A percentile compares a stretch with the other conserved stretches of the same genome.
Conservation (phyloP, 2,888 invertebrate species). For the Alloplasta piceator region DNA sequence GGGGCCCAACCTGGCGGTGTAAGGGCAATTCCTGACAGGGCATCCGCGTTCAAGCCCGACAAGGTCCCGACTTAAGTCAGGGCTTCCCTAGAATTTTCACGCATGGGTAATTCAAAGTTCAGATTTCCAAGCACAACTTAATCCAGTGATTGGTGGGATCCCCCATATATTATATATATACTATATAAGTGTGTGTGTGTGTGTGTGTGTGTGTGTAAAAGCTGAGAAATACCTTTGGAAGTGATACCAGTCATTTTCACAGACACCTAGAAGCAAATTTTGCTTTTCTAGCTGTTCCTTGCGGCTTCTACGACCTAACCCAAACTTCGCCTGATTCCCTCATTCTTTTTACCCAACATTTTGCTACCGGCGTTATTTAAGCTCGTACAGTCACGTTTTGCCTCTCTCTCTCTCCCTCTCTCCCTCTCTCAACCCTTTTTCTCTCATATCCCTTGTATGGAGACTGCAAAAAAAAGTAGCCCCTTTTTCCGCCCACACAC, state of each 20-base stretch:
- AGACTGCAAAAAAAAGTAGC: slow-evolving; percentile 59
- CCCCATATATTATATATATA: no score
- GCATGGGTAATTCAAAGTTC: no score
- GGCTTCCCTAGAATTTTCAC: no score
- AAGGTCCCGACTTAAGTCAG: no score
- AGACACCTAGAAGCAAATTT: slow-evolving; percentile 54
- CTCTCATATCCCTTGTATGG: slow-evolving; percentile 64
- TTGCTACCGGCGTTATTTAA: slow-evolving; percentile 66
- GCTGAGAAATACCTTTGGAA: slow-evolving; percentile 42
- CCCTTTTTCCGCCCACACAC: slow-evolving; percentile 62
- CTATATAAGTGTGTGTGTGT: no score
- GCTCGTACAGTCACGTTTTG: slow-evolving; percentile 58
- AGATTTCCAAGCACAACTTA: no score
- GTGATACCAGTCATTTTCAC: slow-evolving; percentile 54
- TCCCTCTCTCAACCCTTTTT: slow-evolving; percentile 49
- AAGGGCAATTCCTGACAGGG: no score
- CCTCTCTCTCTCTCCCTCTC: slow-evolving; percentile 9
- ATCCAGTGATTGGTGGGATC: no score
- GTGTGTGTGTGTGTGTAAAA: slow-evolving; percentile 16
- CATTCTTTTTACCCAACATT: slow-evolving; percentile 65
- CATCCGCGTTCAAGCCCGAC: no score
- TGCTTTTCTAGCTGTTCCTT: slow-evolving; percentile 50
- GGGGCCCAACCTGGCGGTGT: no score
- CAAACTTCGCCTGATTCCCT: slow-evolving; percentile 57
- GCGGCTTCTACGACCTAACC: slow-evolving; percentile 62